Percentiles rank a stretch among this genome's conserved stretches.
These are phyloP conservation scores for Microctonus aethiopoides DNA, from an alignment of 2,888 invertebrate genomes.

Conservation along the genomic window DNA sequence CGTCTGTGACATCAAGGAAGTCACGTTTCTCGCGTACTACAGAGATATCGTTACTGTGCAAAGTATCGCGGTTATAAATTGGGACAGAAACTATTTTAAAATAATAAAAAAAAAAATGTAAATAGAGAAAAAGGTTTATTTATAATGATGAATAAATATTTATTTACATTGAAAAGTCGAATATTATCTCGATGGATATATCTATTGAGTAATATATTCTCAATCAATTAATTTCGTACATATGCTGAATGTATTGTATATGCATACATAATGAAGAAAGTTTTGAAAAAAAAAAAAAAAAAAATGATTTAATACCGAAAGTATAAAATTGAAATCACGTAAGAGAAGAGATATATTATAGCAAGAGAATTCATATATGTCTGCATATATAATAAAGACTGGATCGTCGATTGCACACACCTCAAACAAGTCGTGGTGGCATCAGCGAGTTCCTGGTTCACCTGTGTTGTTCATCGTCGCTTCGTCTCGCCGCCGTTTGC, in stretches of 20 bases:
- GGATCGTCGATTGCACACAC: conserved; percentile 38
- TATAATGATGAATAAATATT: neutral
- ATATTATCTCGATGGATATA: conserved; percentile 2
- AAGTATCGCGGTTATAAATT: conserved; percentile 13
- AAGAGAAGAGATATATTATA: neutral
- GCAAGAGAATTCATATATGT: neutral
- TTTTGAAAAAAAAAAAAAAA: neutral
- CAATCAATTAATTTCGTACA: neutral
- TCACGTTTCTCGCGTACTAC: conserved; percentile 28
- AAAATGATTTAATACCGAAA: neutral
- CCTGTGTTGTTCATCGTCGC: conserved; percentile 49
- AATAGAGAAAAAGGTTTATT: neutral
- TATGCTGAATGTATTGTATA: neutral
- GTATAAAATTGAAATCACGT: conserved; percentile 13
- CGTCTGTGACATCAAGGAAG: conserved; percentile 31
- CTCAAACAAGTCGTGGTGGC: conserved; percentile 36
- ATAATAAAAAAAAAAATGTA: neutral
- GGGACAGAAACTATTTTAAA: conserved; percentile 5
- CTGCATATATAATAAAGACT: neutral
- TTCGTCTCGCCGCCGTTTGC: conserved; percentile 55
- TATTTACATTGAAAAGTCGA: neutral
- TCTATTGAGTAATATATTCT: conserved; percentile 5
- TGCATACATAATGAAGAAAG: neutral
- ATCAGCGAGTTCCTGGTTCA: conserved; percentile 60
- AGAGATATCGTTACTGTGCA: neutral